Evolutionary conservation across 2,888 invertebrate genomes (phyloP).

Genomic region (Callinectes sapidus): DNA sequence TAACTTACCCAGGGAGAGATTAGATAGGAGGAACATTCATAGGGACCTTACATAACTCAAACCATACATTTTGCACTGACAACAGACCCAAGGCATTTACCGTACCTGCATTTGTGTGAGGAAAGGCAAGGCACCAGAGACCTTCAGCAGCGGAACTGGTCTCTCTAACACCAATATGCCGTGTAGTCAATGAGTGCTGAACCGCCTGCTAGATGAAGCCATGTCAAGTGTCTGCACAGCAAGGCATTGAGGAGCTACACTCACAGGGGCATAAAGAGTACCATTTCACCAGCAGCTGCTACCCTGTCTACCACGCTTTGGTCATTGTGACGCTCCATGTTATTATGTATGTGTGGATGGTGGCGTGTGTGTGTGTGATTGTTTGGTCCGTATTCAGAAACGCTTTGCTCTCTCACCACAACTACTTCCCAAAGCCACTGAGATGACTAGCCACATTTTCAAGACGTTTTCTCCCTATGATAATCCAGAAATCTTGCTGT

Average conservation of each 20-base stretch:
- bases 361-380: not conserved
- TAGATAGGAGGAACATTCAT: not conserved
- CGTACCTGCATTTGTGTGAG: not conserved
- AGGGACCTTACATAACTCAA: too few species aligned
- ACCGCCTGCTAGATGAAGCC: not conserved
- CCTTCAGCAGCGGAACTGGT: not conserved
- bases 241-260: not conserved
- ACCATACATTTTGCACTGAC: not conserved
- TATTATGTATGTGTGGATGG: not conserved
- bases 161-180: not conserved
- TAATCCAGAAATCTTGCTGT: too few species aligned
- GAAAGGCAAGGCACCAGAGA: not conserved
- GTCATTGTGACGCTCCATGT: constrained; percentile 28
- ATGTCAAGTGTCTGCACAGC: not conserved
- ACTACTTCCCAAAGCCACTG: too few species aligned
- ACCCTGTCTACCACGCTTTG: not conserved
- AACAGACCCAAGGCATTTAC: not conserved
- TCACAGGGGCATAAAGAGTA: not conserved
- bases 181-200: not conserved
- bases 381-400: too few species aligned
- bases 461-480: too few species aligned
- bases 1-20: too few species aligned
- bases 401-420: too few species aligned
- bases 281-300: not conserved
- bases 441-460: too few species aligned